Evolutionary conservation across 1,140 invertebrate species (phyloP).

Genomic region (Campoletis sonorensis): DNA sequence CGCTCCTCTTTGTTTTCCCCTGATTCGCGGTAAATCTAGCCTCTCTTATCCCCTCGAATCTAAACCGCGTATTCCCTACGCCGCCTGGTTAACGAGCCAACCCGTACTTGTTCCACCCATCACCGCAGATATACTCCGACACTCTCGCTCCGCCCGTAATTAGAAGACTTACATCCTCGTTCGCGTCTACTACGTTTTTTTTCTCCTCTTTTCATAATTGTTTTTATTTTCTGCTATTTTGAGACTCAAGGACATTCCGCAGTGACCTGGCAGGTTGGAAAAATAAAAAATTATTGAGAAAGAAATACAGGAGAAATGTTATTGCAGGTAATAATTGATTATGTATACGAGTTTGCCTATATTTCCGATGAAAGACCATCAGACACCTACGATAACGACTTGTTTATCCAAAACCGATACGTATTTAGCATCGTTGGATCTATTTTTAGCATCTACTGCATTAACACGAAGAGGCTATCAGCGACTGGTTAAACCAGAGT

Average conservation of each 20-base stretch:
- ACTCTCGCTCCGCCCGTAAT: conserved; percentile 37
- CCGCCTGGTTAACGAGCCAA: conserved; percentile 63
- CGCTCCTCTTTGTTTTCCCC: conserved; percentile 64
- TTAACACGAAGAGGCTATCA: conserved; percentile 59
- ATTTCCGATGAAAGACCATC: no score
- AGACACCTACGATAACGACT: background rate
- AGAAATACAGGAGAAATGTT: no score
- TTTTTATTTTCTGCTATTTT: no score
- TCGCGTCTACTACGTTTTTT: background rate
- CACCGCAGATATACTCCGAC: conserved; percentile 25
- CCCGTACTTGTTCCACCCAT: conserved; percentile 25
- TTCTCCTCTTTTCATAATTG: no score
- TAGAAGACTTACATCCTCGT: conserved; percentile 23
- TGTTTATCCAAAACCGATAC: background rate
- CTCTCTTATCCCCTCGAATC: conserved; percentile 60
- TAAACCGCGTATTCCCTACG: conserved; percentile 54
- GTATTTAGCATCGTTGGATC: background rate
- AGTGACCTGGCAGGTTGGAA: no score
- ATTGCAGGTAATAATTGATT: no score
- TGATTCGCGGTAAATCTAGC: conserved; percentile 53
- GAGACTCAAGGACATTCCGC: no score
- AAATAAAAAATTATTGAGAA: no score
- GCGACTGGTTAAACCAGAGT: conserved; percentile 66
- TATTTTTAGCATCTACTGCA: background rate
- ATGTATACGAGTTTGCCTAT: no score